Evolutionary conservation across 2,888 invertebrate genomes (phyloP).

Genomic region (Sturmia bella): DNA sequence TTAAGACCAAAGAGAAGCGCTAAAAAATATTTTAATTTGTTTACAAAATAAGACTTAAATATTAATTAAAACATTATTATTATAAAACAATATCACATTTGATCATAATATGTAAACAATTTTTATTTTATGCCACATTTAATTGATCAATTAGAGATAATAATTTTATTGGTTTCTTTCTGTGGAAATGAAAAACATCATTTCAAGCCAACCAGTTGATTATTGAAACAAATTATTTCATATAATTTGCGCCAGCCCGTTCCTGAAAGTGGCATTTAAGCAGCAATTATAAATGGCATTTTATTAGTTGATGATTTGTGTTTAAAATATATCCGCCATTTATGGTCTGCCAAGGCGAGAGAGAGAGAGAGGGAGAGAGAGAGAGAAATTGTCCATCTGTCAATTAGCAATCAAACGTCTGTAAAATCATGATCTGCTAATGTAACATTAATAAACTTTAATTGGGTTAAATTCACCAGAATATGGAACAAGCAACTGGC

Average conservation of each 20-base stretch:
- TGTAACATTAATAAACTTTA: neutral
- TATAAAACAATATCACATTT: constrained; percentile 55
- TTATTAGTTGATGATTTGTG: constrained; percentile 1
- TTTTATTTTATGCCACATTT: constrained; percentile 33
- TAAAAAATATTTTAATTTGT: constrained; percentile 1
- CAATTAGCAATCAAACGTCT: neutral
- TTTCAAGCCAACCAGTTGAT: constrained; percentile 27
- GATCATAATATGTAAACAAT: constrained; percentile 21
- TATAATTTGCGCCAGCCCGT: neutral
- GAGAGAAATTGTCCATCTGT: constrained; percentile 15
- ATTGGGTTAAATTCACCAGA: neutral
- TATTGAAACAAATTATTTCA: constrained; percentile 32
- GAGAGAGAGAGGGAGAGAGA: too few species aligned
- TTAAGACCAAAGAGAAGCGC: too few species aligned
- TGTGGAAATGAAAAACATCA: neutral
- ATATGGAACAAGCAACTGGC: too few species aligned
- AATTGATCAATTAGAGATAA: constrained; percentile 41
- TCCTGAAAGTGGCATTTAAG: neutral
- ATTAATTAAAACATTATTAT: constrained; percentile 47
- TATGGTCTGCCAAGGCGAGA: too few species aligned
- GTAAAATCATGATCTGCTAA: neutral
- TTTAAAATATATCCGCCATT: constrained; percentile 12
- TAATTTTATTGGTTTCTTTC: constrained; percentile 9
- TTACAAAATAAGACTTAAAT: constrained; percentile 25
- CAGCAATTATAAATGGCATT: neutral